Percentiles rank a stretch among this genome's conserved stretches.
These are phyloP conservation scores for Ardeotis arabs DNA, from an alignment of 2,113 vertebrate species.

Conservation along the genomic window DNA sequence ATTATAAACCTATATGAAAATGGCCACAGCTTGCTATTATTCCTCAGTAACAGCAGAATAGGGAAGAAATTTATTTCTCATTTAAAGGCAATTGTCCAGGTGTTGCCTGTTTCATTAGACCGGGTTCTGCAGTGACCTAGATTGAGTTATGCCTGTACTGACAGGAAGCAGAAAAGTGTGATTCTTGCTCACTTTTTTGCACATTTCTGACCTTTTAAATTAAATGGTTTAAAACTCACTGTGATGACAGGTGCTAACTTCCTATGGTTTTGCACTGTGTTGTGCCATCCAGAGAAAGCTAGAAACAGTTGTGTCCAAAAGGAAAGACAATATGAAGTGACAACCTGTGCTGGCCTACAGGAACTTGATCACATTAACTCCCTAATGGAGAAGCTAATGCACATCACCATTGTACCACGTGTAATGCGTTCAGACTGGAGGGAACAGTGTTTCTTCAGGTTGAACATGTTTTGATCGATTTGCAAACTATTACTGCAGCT, in stretches of 20 bases:
- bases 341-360: slow-evolving; percentile 5
- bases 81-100: background rate
- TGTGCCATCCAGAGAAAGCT: background rate
- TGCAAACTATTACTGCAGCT: background rate
- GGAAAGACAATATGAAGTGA: background rate
- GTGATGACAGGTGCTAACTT: background rate
- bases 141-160: background rate
- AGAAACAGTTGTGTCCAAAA: background rate
- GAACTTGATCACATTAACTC: background rate
- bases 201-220: background rate
- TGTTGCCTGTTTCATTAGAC: background rate
- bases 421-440: background rate
- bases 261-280: background rate
- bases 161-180: background rate
- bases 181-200: background rate
- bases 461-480: background rate
- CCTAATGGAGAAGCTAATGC: background rate
- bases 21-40: background rate
- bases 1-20: background rate
- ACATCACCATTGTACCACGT: background rate
- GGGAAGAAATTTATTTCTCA: background rate
- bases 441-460: background rate
- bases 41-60: background rate
- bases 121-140: background rate
- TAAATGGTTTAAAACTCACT: background rate